Base-by-base conservation (phyloP, 2,113 vertebrate species). In the Serilophus lunatus region DNA sequence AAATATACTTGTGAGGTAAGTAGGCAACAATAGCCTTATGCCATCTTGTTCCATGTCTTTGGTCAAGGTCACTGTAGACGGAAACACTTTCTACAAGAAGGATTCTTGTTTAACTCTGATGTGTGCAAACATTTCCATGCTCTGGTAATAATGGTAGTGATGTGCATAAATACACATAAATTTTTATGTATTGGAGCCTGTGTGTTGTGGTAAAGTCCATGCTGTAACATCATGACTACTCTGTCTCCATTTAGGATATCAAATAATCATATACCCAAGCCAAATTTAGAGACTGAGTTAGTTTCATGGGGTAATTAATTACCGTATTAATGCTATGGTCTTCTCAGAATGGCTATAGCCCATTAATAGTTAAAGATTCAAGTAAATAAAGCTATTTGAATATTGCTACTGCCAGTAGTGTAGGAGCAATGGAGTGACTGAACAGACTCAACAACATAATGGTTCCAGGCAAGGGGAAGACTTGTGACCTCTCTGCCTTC, bases 281-380 rank as follows among this genome's bases (percentile, higher is more conserved):
- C 42, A 88, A 78, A 92, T 18, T 81, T 61, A n/a, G 51, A 72
- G 38, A 78, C 5, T 65, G 77, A 71, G 65, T 78, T 29, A 86
- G 61, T 84, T 15, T 15, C 19, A 24, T 68, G 60, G 13, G 1
- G 2, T 44, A 75, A 71, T 82, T 70, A 40, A 71, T 82, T 70
- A 44, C 56, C 56, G 60, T 59, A 60, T 75, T 86, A 86, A 75
- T 53, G 61, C 31, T 35, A 61, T 1, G 1, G 25, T 71, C 61
- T 93, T 86, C 61, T 91, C 63, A 90, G 82, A 83, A 82, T 24
- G 60, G 53, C 19, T 49, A 31, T 86, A 86, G 45, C 12, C n/a
- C 60, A 57, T 61, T 93, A 35, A 38, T 61, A 38, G 50, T 45
- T 69, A 72, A 87, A 85, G 49, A 79, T 22, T 18, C 8, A 75